Conservation (phyloP, 2,888 invertebrate genomes). For the Hypena proboscidalis region DNA sequence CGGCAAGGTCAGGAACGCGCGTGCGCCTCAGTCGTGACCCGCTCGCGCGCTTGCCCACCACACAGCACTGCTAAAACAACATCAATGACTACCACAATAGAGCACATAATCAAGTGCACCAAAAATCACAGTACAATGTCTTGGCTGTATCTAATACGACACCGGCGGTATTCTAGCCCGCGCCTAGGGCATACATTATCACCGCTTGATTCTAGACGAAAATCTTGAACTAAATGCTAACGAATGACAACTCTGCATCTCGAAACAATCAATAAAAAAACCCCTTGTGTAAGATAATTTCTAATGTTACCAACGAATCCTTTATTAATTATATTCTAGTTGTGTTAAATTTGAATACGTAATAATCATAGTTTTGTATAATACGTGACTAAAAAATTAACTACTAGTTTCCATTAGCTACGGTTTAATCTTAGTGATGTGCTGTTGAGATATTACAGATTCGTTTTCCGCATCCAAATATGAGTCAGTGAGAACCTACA, state of each 20-base stretch:
- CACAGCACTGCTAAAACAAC: conserved; percentile 59
- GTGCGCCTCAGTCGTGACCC: conserved; percentile 83
- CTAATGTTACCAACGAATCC: not conserved
- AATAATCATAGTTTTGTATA: conserved; percentile 11
- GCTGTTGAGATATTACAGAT: conserved; percentile 24
- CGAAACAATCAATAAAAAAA: conserved; percentile 3
- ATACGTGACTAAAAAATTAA: conserved; percentile 9
- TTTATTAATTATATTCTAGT: conserved; percentile 16
- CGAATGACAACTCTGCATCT: conserved; percentile 12
- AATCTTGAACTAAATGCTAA: conserved; percentile 41
- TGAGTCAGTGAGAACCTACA: conserved; percentile 52
- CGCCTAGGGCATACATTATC: conserved; percentile 54
- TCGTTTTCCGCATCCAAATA: conserved; percentile 47
- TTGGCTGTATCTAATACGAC: conserved; percentile 62
- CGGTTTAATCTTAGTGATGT: conserved; percentile 15
- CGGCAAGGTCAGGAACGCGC: conserved; percentile 85
- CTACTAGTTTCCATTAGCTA: conserved; percentile 2
- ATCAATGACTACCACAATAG: conserved; percentile 63
- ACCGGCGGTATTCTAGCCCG: conserved; percentile 43
- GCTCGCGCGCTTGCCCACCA: conserved; percentile 70
- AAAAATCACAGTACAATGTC: conserved; percentile 57
- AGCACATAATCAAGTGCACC: conserved; percentile 67
- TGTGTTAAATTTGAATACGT: conserved; percentile 12
- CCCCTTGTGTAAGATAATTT: not conserved
- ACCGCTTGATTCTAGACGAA: conserved; percentile 56